Evolutionary conservation across 2,888 invertebrate genomes (phyloP).

Genomic region (Syrista parreyssii): DNA sequence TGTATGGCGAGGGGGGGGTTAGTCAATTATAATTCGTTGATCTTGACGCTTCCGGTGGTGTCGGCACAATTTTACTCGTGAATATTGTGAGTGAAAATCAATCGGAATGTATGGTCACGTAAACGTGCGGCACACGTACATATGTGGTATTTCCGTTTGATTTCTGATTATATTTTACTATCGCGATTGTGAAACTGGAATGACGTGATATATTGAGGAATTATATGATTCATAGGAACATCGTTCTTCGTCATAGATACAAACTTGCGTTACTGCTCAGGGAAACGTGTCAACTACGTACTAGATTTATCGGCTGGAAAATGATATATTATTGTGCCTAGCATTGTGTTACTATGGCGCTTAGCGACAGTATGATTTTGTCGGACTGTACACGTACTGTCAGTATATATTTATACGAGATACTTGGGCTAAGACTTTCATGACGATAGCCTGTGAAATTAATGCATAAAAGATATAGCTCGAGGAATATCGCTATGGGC

Average conservation of each 20-base stretch:
- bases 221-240: not conserved
- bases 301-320: not conserved
- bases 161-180: not conserved
- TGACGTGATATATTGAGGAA: not conserved
- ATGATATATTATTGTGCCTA: not conserved
- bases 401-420: not conserved
- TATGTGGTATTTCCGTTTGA: not conserved
- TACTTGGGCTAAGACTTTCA: not conserved
- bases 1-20: not conserved
- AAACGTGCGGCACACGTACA: not conserved
- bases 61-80: not conserved
- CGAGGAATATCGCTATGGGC: not conserved
- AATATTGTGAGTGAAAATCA: not conserved
- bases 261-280: not conserved
- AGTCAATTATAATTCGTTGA: not conserved
- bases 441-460: not conserved
- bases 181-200: not conserved
- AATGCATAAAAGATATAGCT: not conserved
- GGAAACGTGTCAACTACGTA: not conserved
- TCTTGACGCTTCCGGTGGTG: not conserved
- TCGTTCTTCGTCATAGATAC: not conserved
- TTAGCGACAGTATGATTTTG: not conserved
- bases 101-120: not conserved
- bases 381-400: not conserved
- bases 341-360: not conserved